These are phyloP conservation scores for Sthenelais limicola DNA, from an alignment of 2,888 invertebrate genomes.

Conservation along the genomic window DNA sequence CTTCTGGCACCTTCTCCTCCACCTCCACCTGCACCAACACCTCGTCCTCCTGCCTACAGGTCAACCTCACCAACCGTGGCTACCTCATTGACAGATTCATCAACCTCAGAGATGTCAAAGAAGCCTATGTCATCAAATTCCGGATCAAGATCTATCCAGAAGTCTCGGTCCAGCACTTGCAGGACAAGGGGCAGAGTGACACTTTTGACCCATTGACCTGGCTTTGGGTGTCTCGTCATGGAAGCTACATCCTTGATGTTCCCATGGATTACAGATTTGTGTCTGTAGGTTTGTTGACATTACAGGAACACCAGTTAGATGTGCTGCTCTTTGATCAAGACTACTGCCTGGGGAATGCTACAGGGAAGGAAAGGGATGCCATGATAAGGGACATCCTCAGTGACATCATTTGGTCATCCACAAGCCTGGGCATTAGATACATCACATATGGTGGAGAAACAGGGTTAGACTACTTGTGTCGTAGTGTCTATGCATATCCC, in stretches of 20 bases:
- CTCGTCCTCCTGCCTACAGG: no score
- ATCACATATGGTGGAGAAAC: background rate
- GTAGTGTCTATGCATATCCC: conserved; percentile 5
- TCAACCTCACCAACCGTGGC: no score
- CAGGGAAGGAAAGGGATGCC: background rate
- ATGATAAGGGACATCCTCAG: background rate
- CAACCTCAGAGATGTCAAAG: conserved; percentile 7
- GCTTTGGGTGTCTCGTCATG: conserved; percentile 14
- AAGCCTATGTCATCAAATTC: conserved; percentile 7
- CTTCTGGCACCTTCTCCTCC: no score
- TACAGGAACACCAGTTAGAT: conserved; percentile 10
- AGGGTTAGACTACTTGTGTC: conserved; percentile 1
- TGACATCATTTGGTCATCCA: conserved; percentile 3
- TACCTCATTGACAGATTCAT: no score
- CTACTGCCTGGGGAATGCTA: background rate
- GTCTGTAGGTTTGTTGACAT: conserved; percentile 4
- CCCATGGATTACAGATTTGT: conserved; percentile 27
- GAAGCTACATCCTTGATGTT: background rate
- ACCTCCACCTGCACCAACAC: no score
- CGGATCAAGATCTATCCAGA: background rate
- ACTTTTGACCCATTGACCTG: conserved; percentile 7
- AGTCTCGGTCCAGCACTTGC: background rate
- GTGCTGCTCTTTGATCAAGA: background rate
- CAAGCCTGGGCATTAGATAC: background rate
- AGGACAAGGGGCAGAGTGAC: background rate